phyloP scores from a whole-genome alignment of 1,140 invertebrate genomes.

The Drosophila ohnishii region DNA sequence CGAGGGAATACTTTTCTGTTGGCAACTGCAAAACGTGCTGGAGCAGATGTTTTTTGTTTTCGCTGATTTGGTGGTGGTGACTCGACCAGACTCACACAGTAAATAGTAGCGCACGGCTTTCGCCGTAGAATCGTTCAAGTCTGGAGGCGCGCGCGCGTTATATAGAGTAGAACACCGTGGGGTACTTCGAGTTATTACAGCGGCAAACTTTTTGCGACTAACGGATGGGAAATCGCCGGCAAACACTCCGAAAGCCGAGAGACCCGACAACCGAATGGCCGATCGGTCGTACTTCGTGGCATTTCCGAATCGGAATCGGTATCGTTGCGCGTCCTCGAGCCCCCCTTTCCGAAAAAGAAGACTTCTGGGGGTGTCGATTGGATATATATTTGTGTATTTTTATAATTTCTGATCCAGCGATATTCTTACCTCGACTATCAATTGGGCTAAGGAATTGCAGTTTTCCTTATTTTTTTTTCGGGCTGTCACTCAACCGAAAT shows the following conservation, averaged over 20 bases:
- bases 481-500: constrained; percentile 18
- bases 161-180: constrained; percentile 19
- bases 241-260: constrained; percentile 52
- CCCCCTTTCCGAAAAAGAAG: not conserved
- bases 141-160: constrained; percentile 18
- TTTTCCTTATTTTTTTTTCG: not conserved
- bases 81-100: constrained; percentile 34
- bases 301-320: constrained; percentile 18
- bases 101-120: constrained; percentile 15
- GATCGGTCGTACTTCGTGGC: constrained; percentile 13
- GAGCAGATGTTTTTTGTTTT: constrained; percentile 61
- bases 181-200: constrained; percentile 69
- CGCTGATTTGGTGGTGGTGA: constrained; percentile 41
- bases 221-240: constrained; percentile 34
- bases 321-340: constrained; percentile 13
- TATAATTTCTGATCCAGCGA: constrained; percentile 8
- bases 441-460: constrained; percentile 55
- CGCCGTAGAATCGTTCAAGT: constrained; percentile 21
- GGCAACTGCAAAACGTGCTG: constrained; percentile 56
- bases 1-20: constrained; percentile 4
- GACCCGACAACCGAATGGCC: not conserved
- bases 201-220: constrained; percentile 74
- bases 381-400: constrained; percentile 21
- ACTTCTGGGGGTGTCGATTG: not conserved
- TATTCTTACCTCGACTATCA: constrained; percentile 72